Conservation (phyloP, 2,113 vertebrate genomes). For the Platichthys stellatus region DNA sequence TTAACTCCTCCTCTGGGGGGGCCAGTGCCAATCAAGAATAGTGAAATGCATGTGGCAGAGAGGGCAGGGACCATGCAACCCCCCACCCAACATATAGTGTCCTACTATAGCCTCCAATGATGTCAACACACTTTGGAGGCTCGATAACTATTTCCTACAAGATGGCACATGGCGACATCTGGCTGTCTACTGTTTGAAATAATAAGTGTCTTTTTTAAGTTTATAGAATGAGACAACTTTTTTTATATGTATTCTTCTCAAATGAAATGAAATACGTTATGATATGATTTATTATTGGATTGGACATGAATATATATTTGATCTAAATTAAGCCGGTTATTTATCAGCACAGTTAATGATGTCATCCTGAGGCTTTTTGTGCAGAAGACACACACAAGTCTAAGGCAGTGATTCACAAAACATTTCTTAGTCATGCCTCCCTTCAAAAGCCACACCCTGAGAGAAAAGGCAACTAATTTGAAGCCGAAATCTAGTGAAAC, state of each 20-base stretch:
- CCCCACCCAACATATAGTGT: constrained; percentile 21
- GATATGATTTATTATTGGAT: too few species aligned
- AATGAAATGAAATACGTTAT: too few species aligned
- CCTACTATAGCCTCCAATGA: constrained; percentile 54
- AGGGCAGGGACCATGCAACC: constrained; percentile 14
- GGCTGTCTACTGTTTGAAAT: too few species aligned
- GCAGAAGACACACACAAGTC: neutral
- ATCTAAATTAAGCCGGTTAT: neutral
- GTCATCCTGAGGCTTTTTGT: neutral
- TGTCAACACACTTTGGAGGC: constrained; percentile 40
- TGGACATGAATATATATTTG: neutral
- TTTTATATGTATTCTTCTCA: too few species aligned
- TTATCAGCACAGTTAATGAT: neutral
- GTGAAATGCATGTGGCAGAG: constrained; percentile 61
- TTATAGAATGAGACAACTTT: too few species aligned
- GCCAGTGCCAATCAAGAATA: constrained; percentile 73
- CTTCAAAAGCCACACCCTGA: too few species aligned
- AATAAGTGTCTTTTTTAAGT: too few species aligned
- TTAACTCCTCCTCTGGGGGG: constrained; percentile 81
- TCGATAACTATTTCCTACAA: neutral
- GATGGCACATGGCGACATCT: neutral
- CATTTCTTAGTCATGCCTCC: neutral
- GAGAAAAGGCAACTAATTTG: too few species aligned
- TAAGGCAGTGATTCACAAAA: neutral
- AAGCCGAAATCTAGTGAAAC: too few species aligned